Percentiles rank a stretch among this genome's conserved stretches.
phyloP scores from a whole-genome alignment of 2,797 vertebrate species.

The Emydoidea blandingii region DNA sequence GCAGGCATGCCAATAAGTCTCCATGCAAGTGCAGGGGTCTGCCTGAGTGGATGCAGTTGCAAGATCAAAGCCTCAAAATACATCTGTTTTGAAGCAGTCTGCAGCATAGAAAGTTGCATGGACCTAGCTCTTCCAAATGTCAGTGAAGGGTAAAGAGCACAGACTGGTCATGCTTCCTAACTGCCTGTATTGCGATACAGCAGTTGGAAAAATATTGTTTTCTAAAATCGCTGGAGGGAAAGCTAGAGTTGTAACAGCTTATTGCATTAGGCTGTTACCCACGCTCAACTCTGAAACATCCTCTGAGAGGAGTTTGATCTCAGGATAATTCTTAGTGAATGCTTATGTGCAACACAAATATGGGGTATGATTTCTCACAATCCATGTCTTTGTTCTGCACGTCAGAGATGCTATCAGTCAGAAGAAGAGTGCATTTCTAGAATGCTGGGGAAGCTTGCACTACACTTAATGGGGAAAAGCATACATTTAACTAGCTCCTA shows the following conservation, averaged over 20 bases:
- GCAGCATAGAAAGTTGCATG: not conserved
- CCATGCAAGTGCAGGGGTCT: not conserved
- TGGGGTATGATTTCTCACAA: not conserved
- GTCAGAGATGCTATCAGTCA: not conserved
- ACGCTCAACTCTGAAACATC: not conserved
- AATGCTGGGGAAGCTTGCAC: not conserved
- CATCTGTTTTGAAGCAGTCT: not conserved
- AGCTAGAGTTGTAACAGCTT: accelerated
- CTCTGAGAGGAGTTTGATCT: not conserved
- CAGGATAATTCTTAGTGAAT: not conserved
- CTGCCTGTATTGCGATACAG: not conserved
- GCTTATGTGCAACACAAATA: not conserved
- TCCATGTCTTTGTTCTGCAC: not conserved
- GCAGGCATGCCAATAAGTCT: no score
- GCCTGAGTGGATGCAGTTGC: not conserved
- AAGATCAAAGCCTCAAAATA: constrained; percentile 17
- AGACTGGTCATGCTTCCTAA: not conserved
- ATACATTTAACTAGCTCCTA: not conserved
- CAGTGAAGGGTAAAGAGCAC: not conserved
- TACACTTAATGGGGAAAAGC: not conserved
- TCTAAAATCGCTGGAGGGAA: constrained; percentile 3
- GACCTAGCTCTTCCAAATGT: not conserved
- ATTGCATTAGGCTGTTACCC: not conserved
- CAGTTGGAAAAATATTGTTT: not conserved
- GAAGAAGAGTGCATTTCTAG: not conserved